Evolutionary conservation across 2,113 vertebrate species (phyloP).

Genomic region (Holacanthus passer): DNA sequence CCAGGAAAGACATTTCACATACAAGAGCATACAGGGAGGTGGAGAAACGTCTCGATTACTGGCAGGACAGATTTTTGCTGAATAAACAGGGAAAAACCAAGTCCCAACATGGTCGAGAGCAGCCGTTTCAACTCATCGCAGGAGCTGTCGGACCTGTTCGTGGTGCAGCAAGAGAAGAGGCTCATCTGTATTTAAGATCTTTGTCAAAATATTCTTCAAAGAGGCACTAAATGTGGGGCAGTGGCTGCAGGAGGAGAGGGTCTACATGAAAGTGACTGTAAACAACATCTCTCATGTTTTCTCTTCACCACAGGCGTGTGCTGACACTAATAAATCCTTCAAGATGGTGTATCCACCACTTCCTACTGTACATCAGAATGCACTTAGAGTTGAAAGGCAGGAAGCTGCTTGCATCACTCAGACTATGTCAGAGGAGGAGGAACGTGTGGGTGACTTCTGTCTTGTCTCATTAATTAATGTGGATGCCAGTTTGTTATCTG

Average conservation of each 20-base stretch:
- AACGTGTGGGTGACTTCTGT: constrained; percentile 2
- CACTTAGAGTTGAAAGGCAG: constrained; percentile 30
- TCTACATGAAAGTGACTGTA: constrained; percentile 18
- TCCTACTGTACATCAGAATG: constrained; percentile 27
- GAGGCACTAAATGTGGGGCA: background rate
- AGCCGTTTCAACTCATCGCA: background rate
- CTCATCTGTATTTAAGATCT: constrained; percentile 6
- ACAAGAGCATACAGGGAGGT: constrained; percentile 8
- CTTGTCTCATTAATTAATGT: constrained; percentile 12
- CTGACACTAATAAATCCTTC: constrained; percentile 30
- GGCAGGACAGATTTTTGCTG: background rate
- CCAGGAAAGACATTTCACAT: constrained; percentile 15
- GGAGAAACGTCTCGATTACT: constrained; percentile 3
- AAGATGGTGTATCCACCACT: background rate
- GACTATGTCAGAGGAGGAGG: background rate
- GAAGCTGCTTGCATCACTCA: constrained; percentile 7
- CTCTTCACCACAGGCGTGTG: constrained; percentile 12
- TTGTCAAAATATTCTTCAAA: constrained; percentile 25
- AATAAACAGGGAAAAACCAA: constrained; percentile 14
- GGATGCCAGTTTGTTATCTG: constrained; percentile 12
- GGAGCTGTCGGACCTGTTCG: background rate
- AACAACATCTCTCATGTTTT: constrained; percentile 38
- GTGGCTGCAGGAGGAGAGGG: constrained; percentile 1
- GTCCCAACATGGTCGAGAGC: constrained; percentile 2
- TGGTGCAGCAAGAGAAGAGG: background rate